Conservation (phyloP, 2,113 vertebrate genomes). For the Forbesichthys papilliferus region DNA sequence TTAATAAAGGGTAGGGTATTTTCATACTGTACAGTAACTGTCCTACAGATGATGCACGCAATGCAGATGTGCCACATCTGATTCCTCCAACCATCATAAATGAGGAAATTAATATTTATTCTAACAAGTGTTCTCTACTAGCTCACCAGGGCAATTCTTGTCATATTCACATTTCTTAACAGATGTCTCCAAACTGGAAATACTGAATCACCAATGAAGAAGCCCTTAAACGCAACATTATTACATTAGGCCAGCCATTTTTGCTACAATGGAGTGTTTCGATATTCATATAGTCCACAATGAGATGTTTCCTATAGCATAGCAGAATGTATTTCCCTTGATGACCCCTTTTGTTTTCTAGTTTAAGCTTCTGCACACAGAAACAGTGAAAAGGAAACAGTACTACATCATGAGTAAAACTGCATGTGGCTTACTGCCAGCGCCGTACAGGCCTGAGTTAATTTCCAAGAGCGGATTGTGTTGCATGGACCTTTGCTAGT, state of each 20-base stretch:
- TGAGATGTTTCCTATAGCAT: not conserved
- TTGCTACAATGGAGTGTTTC: not conserved
- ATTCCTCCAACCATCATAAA: conserved; percentile 9
- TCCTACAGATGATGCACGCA: conserved; percentile 11
- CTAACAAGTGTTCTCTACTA: conserved; percentile 4
- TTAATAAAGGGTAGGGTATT: conserved; percentile 52
- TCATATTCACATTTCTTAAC: conserved; percentile 12
- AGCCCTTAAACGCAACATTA: not conserved
- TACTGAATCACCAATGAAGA: not conserved
- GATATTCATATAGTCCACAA: not conserved
- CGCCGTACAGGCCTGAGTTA: too few relatives aligned
- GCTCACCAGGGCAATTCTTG: not conserved
- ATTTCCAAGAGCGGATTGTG: too few relatives aligned
- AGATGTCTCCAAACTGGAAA: not conserved
- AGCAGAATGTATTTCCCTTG: not conserved
- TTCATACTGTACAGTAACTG: conserved; percentile 16
- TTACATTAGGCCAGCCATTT: not conserved
- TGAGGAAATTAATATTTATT: conserved; percentile 19
- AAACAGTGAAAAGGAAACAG: too few relatives aligned
- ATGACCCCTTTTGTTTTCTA: too few relatives aligned
- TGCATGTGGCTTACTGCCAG: too few relatives aligned
- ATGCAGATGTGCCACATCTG: conserved; percentile 14
- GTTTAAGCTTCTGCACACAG: too few relatives aligned
- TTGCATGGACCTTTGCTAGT: too few relatives aligned
- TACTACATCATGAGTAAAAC: too few relatives aligned